Evolutionary conservation across 64 coral and sea anemone genomes (phyloP), one percentile per base, ranked within the genome.

Genomic region (Pocillopora verrucosa): DNA sequence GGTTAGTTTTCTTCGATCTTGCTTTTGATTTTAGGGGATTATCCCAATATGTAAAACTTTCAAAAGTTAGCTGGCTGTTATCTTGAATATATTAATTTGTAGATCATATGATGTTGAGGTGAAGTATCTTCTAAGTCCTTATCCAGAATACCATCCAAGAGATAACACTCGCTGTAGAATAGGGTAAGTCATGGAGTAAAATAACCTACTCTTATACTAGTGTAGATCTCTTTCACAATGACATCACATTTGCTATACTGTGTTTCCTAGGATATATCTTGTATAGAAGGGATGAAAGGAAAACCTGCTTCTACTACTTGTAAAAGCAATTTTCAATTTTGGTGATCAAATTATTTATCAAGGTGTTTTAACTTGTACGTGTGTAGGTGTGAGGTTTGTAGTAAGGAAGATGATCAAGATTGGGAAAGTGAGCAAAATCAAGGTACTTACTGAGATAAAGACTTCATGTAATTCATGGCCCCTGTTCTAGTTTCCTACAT

Each of bases 91-190:
- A 13, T 11, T 20, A 85, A 16, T 45, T 89, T 87, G 56, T 62
- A 99, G 97, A 38, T 86, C 84, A 1, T 99, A 99, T 59, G 94
- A 99, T 22, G 97, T 95, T 7, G 97, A 99, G 69, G 81, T 99
- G 36, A 91, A 70, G 36, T 99, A 93, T 24, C 59, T 99, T 34
- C 87, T 70, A 37, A 99, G 97, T 76, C 78, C 38, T 1, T 77
- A 80, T 57, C 80, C 74, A 22, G 88, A 95, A 58, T 58, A 81
- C 15, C 94, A 99, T 74, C 97, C 97, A 2, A 89, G 91, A 84
- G 97, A 99, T 77, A 91, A 91, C 10, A 92, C 80, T 26, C 76
- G 91, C 62, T 99, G 97, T 76, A 87, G 97, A 45, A 93, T 65
- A n/a, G 97, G 97, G 97, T 99, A 86, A 67, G 93, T 67, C 59